Evolutionary conservation across 2,888 invertebrate species (phyloP).

Genomic region (Lepidochitona cinerea): DNA sequence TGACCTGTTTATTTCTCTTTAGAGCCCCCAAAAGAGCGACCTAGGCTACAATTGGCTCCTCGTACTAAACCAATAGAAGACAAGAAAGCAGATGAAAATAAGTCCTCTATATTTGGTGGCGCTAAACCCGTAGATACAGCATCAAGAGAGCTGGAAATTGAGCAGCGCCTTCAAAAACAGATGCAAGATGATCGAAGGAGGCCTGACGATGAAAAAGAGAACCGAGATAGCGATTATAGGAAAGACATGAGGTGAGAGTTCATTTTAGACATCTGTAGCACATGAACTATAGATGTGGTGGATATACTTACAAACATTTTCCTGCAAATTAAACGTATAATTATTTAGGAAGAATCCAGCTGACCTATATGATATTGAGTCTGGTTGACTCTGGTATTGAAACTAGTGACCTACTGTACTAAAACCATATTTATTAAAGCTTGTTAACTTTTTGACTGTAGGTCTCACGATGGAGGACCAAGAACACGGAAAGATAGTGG

Average conservation of each 20-base stretch:
- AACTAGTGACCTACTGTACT: too few species aligned
- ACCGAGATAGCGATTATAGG: slow-evolving; percentile 20
- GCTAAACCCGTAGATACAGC: slow-evolving; percentile 96
- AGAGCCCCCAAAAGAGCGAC: slow-evolving; percentile 75
- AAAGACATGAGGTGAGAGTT: background rate
- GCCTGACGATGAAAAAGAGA: slow-evolving; percentile 46
- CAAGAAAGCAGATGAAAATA: background rate
- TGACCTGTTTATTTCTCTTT: background rate
- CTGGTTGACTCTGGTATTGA: too few species aligned
- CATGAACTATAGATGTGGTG: too few species aligned
- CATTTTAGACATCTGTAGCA: too few species aligned
- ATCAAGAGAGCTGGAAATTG: slow-evolving; percentile 90
- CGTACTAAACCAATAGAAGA: slow-evolving; percentile 82
- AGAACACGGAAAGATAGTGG: background rate
- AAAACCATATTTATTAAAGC: too few species aligned
- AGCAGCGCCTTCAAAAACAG: slow-evolving; percentile 79
- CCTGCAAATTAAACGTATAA: too few species aligned
- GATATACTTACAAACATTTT: too few species aligned
- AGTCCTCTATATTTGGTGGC: slow-evolving; percentile 88
- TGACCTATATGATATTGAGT: too few species aligned
- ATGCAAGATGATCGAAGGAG: slow-evolving; percentile 29
- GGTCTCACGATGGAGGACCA: too few species aligned
- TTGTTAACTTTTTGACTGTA: too few species aligned
- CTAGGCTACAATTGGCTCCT: slow-evolving; percentile 84
- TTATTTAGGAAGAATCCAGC: too few species aligned